Percentiles rank a stretch among this genome's conserved stretches.
Evolutionary conservation across 2,888 invertebrate genomes (phyloP).

Genomic region (Altica lythri): DNA sequence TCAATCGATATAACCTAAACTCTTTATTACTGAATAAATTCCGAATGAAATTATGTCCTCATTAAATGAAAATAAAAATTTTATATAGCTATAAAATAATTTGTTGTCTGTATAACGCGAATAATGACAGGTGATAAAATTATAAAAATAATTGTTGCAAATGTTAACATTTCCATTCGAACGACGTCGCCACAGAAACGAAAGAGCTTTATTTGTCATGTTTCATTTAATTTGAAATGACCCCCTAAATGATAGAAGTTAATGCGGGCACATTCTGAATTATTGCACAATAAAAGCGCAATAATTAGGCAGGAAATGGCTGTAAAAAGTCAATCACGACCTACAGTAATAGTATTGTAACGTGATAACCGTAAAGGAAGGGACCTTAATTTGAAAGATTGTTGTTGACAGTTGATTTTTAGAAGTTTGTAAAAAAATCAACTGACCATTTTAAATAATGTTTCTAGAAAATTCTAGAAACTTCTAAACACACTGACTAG

Average conservation of each 20-base stretch:
- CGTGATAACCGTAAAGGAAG: too few species aligned
- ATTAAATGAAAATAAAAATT: slow-evolving; percentile 5
- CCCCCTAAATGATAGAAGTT: slow-evolving; percentile 15
- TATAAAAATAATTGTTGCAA: slow-evolving; percentile 9
- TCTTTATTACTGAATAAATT: neutral
- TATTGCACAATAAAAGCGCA: slow-evolving; percentile 16
- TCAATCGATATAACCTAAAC: too few species aligned
- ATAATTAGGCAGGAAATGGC: slow-evolving; percentile 18
- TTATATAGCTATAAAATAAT: slow-evolving; percentile 7
- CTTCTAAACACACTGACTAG: too few species aligned
- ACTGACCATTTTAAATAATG: too few species aligned
- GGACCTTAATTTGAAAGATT: too few species aligned
- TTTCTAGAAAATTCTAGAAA: too few species aligned
- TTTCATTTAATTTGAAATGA: slow-evolving; percentile 11
- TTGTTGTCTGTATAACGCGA: neutral
- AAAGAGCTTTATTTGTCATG: slow-evolving; percentile 13
- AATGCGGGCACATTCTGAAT: slow-evolving; percentile 21
- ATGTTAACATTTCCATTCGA: slow-evolving; percentile 8
- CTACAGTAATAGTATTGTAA: too few species aligned
- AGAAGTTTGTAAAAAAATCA: too few species aligned
- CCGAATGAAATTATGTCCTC: slow-evolving; percentile 3
- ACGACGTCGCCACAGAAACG: neutral
- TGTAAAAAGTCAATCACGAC: slow-evolving; percentile 17
- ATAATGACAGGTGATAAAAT: slow-evolving; percentile 14
- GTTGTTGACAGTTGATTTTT: too few species aligned